Conservation (phyloP, 2,888 invertebrate genomes). For the Andrena dorsata region DNA sequence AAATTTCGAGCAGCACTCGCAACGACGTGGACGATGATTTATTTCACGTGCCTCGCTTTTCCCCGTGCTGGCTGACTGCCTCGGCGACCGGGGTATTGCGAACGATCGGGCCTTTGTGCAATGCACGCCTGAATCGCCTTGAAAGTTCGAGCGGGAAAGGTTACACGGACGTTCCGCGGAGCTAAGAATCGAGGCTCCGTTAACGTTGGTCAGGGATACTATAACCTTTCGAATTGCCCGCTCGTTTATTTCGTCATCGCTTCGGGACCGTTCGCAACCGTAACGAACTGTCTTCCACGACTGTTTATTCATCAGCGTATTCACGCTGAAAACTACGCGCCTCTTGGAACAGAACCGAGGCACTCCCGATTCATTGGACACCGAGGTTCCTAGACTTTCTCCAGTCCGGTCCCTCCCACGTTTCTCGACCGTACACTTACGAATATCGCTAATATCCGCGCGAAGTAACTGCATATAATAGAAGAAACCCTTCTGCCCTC, state of each 20-base stretch:
- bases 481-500: conserved; percentile 3
- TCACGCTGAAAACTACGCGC: background rate
- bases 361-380: conserved; percentile 23
- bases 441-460: conserved; percentile 16
- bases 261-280: background rate
- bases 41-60: conserved; percentile 16
- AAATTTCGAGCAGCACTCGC: conserved; percentile 10
- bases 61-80: background rate
- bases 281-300: background rate
- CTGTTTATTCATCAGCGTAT: background rate
- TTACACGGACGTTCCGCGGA: conserved; percentile 56
- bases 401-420: conserved; percentile 33
- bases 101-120: conserved; percentile 48
- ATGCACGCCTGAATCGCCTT: conserved; percentile 61
- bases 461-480: background rate
- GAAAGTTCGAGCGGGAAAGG: conserved; percentile 69
- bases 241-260: conserved; percentile 38
- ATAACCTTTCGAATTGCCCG: conserved; percentile 41
- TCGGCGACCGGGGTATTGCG: conserved; percentile 8
- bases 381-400: conserved; percentile 32
- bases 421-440: conserved; percentile 14
- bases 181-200: conserved; percentile 52
- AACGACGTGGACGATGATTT: conserved; percentile 9
- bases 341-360: background rate
- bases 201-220: conserved; percentile 60